Percentiles rank a stretch among this genome's conserved stretches.
phyloP scores from a whole-genome alignment of 1,140 invertebrate genomes.

The Pogonognathellus flavescens region DNA sequence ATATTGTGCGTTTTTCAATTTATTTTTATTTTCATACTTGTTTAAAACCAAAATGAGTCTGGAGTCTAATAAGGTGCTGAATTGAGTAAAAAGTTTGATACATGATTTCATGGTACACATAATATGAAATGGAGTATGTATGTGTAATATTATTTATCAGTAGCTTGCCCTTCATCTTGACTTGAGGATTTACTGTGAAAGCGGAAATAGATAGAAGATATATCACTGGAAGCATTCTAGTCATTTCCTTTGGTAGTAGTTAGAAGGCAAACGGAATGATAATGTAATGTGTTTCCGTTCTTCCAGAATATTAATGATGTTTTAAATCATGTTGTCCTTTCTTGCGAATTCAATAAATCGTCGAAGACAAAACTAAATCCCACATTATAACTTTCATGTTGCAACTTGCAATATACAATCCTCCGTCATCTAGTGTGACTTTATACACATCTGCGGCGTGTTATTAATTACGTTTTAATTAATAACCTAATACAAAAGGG shows the following conservation, averaged over 20 bases:
- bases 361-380: no score
- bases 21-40: no score
- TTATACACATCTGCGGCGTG: no score
- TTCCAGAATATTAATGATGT: not conserved
- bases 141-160: not conserved
- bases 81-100: no score
- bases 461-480: no score
- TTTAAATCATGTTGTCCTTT: not conserved
- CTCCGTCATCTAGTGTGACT: no score
- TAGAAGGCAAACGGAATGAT: not conserved
- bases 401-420: not conserved
- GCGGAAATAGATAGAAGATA: slow-evolving; percentile 36
- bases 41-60: no score
- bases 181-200: slow-evolving; percentile 42
- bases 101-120: no score
- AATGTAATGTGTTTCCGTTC: slow-evolving; percentile 25
- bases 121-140: no score
- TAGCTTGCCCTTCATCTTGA: slow-evolving; percentile 42
- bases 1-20: no score
- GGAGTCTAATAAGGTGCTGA: no score
- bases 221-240: slow-evolving; percentile 34
- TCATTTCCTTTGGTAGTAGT: slow-evolving; percentile 33
- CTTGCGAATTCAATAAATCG: not conserved
- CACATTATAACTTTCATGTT: not conserved
- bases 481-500: no score